Percentiles rank a stretch among this genome's conserved stretches.
Conservation (phyloP, 1,140 invertebrate species). For the Papilio glaucus region DNA sequence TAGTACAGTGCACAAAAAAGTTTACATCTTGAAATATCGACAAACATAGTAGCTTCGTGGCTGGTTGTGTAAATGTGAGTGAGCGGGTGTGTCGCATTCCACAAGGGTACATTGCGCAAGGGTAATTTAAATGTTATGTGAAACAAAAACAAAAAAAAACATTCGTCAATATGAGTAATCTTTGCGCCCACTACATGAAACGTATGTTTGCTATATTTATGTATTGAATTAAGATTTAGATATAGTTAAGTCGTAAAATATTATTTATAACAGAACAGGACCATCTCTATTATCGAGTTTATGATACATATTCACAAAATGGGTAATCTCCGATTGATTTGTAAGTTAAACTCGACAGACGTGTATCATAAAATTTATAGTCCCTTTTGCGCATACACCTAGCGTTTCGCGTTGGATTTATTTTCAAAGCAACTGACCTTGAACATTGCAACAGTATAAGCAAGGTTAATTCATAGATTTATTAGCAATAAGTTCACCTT, state of each 20-base stretch:
- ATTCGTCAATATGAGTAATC: background rate
- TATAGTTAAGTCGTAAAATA: background rate
- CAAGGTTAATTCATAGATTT: background rate
- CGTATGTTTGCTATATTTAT: background rate
- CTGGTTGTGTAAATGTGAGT: too few relatives aligned
- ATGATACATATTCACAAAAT: background rate
- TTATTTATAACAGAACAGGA: background rate
- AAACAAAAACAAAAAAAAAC: background rate
- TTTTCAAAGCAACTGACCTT: slow-evolving; percentile 3
- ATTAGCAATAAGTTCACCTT: background rate
- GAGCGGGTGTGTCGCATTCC: too few relatives aligned
- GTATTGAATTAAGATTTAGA: background rate
- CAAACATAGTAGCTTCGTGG: too few relatives aligned
- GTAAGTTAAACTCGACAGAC: slow-evolving; percentile 15
- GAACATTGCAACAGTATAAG: background rate
- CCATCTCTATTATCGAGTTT: background rate
- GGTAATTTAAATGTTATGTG: too few relatives aligned
- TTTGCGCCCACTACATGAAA: background rate
- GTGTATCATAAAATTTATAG: slow-evolving; percentile 3
- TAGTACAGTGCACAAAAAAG: too few relatives aligned
- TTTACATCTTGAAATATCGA: too few relatives aligned
- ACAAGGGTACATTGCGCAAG: too few relatives aligned
- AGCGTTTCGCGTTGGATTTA: background rate
- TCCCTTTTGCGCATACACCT: background rate
- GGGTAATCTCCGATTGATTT: slow-evolving; percentile 8